phyloP scores from a whole-genome alignment of 2,113 vertebrate genomes.

The Strigops habroptila region DNA sequence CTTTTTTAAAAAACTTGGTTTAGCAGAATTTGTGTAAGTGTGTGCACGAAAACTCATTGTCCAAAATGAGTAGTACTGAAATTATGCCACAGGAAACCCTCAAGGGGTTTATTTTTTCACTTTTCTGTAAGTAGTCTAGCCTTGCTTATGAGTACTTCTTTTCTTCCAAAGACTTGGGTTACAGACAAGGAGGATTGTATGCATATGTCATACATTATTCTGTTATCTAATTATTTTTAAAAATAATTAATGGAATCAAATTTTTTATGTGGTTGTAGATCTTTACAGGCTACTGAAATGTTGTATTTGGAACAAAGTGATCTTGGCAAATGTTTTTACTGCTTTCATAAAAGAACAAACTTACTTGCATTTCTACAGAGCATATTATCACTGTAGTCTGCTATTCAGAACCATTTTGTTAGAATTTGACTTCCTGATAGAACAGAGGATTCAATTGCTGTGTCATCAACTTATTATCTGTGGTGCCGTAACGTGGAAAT shows the following conservation, averaged over 20 bases:
- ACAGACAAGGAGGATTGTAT: neutral
- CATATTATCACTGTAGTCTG: rapidly evolving
- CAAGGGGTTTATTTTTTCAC: neutral
- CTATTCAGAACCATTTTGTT: neutral
- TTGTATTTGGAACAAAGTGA: neutral
- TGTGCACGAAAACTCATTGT: neutral
- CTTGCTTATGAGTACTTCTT: neutral
- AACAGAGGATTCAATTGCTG: neutral
- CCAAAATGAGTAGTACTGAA: neutral
- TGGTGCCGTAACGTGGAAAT: neutral
- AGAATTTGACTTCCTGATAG: neutral
- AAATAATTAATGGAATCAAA: neutral
- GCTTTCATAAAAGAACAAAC: neutral
- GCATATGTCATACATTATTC: neutral
- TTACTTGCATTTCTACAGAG: neutral
- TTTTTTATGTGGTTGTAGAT: neutral
- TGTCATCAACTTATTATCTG: neutral
- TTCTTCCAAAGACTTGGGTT: neutral
- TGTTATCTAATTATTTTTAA: neutral
- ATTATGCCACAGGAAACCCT: neutral
- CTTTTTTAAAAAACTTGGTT: neutral
- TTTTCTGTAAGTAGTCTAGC: neutral
- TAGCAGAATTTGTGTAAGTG: neutral
- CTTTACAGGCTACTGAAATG: neutral
- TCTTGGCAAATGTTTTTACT: neutral